phyloP scores from a whole-genome alignment of 2,888 invertebrate species.

The Agriopis marginaria region DNA sequence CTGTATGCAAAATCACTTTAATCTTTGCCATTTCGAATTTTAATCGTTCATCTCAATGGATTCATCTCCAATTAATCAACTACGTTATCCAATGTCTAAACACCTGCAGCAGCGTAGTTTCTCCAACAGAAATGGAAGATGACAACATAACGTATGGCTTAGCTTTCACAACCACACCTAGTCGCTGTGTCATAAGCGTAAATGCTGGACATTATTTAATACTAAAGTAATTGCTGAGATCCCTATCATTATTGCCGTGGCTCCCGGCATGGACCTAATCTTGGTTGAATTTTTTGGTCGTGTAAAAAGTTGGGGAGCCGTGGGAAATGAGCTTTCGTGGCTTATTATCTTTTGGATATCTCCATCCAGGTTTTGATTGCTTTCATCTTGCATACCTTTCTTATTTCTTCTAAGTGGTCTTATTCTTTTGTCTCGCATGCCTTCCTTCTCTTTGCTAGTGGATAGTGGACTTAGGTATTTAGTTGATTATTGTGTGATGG shows the following conservation, averaged over 20 bases:
- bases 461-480: not conserved
- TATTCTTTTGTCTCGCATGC: not conserved
- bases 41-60: conserved; percentile 20
- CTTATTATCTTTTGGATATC: conserved; percentile 68
- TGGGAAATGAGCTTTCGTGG: conserved; percentile 56
- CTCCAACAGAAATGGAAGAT: conserved; percentile 48
- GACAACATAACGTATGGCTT: conserved; percentile 63
- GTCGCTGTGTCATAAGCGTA: conserved; percentile 19
- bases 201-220: conserved; percentile 64
- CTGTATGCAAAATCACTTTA: conserved; percentile 1
- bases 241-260: conserved; percentile 77
- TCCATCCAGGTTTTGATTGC: conserved; percentile 57
- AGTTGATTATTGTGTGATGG: not conserved
- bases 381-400: conserved; percentile 28
- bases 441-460: not conserved
- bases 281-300: conserved; percentile 60
- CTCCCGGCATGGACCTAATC: conserved; percentile 70
- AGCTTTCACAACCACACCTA: conserved; percentile 64
- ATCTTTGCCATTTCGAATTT: conserved; percentile 10
- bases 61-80: conserved; percentile 29
- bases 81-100: conserved; percentile 29
- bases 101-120: conserved; percentile 32
- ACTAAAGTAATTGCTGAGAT: conserved; percentile 75
- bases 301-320: conserved; percentile 56
- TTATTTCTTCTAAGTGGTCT: conserved; percentile 9